Percentiles rank a stretch among this genome's conserved stretches.
These are phyloP conservation scores for Drosophila helvetica DNA, from an alignment of 2,888 invertebrate species.

Conservation along the genomic window DNA sequence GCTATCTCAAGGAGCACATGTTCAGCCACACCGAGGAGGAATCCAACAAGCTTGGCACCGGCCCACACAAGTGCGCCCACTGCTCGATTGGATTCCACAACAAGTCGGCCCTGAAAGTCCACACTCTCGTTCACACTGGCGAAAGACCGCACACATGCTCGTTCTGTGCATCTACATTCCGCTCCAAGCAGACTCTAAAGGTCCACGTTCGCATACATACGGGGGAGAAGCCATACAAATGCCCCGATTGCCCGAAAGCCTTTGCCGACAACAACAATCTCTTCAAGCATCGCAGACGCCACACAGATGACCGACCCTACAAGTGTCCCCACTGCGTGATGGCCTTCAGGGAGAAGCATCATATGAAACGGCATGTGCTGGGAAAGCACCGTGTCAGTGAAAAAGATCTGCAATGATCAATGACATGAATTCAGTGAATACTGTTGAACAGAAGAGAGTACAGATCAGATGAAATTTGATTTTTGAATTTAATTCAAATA, in stretches of 20 bases:
- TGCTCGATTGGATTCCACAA: conserved; percentile 11
- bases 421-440: too few relatives aligned
- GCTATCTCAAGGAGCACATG: conserved; percentile 24
- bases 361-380: conserved; percentile 30
- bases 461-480: neutral
- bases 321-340: conserved; percentile 20
- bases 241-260: conserved; percentile 21
- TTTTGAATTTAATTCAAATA: neutral
- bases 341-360: conserved; percentile 35
- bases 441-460: neutral
- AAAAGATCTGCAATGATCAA: neutral
- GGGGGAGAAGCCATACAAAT: conserved; percentile 35
- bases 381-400: conserved; percentile 17
- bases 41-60: neutral
- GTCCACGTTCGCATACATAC: conserved; percentile 31
- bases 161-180: conserved; percentile 18
- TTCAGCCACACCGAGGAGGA: conserved; percentile 14
- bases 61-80: conserved; percentile 21
- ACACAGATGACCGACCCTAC: conserved; percentile 26
- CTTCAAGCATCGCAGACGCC: conserved; percentile 37
- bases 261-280: conserved; percentile 36
- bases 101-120: conserved; percentile 14
- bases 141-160: conserved; percentile 26
- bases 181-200: conserved; percentile 16
- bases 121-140: conserved; percentile 11